Percentiles rank a stretch among this genome's conserved stretches.
Evolutionary conservation across 2,113 vertebrate genomes (phyloP).

Genomic region (Progne subis): DNA sequence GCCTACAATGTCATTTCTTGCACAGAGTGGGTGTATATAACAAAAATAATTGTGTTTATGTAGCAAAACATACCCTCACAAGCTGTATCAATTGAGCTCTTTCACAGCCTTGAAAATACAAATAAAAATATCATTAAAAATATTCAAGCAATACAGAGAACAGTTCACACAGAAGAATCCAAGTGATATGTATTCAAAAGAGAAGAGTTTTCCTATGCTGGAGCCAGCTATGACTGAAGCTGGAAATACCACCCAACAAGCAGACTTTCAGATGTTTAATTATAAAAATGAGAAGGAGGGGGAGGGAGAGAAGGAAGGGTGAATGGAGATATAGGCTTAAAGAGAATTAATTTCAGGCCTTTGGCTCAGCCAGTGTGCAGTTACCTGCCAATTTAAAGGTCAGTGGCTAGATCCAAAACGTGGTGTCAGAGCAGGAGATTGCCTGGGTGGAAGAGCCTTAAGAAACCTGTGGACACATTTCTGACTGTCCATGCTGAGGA

Average conservation of each 20-base stretch:
- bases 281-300: slow-evolving; percentile 9
- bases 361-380: background rate
- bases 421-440: background rate
- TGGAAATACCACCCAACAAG: slow-evolving; percentile 59
- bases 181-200: slow-evolving; percentile 15
- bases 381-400: background rate
- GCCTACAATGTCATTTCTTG: slow-evolving; percentile 48
- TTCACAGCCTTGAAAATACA: slow-evolving; percentile 37
- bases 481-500: background rate
- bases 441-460: background rate
- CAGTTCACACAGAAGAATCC: slow-evolving; percentile 15
- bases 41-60: slow-evolving; percentile 53
- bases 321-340: background rate
- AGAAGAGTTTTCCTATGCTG: slow-evolving; percentile 50
- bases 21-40: slow-evolving; percentile 24
- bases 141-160: slow-evolving; percentile 10
- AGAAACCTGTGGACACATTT: background rate
- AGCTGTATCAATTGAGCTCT: slow-evolving; percentile 37
- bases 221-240: slow-evolving; percentile 55
- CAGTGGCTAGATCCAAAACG: background rate
- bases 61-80: slow-evolving; percentile 39
- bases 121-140: slow-evolving; percentile 45
- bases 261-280: slow-evolving; percentile 50
- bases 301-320: background rate
- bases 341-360: background rate